Percentiles rank a stretch among this genome's conserved stretches.
phyloP scores from a whole-genome alignment of 2,797 vertebrate genomes.

The Artibeus jamaicensis region DNA sequence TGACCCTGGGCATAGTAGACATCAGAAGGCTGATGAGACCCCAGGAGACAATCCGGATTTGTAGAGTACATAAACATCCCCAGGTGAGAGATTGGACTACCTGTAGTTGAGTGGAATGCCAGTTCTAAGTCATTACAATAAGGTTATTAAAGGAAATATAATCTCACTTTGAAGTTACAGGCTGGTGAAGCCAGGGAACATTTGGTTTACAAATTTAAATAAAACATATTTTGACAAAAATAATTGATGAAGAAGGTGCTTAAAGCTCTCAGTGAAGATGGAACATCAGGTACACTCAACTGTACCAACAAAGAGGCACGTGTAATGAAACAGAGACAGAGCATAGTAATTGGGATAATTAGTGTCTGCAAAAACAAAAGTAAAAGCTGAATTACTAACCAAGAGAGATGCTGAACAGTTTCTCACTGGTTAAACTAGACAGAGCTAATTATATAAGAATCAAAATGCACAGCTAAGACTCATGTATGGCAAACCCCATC shows the following conservation, averaged over 20 bases:
- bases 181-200: background rate
- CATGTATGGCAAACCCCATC: background rate
- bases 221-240: constrained; percentile 24
- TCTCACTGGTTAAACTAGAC: background rate
- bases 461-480: background rate
- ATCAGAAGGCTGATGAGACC: background rate
- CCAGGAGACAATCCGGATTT: background rate
- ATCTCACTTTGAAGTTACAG: background rate
- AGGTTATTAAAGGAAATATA: background rate
- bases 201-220: constrained; percentile 40
- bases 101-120: background rate
- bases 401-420: background rate
- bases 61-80: background rate
- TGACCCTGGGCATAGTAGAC: background rate
- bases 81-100: background rate
- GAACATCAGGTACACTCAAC: background rate
- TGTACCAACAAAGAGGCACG: background rate
- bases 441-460: background rate
- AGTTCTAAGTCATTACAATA: background rate
- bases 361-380: background rate
- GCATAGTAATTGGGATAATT: background rate
- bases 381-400: background rate
- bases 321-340: background rate
- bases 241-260: background rate
- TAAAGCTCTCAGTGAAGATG: background rate